Conservation (phyloP, 2,888 invertebrate species). For the Palloptera scutellata region DNA sequence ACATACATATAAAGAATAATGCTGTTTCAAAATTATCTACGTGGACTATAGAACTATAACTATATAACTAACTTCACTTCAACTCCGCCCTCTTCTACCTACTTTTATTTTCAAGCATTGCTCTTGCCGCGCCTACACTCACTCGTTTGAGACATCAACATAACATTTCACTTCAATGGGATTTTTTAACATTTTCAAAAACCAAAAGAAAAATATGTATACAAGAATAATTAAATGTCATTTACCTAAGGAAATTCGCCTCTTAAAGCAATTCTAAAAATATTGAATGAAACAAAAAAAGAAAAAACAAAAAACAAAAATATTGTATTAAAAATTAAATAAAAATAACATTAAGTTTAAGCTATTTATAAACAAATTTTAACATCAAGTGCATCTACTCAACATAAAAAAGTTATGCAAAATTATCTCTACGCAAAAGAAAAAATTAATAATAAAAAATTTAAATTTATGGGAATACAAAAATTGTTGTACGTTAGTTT, state of each 20-base stretch:
- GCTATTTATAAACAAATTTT: constrained; percentile 3
- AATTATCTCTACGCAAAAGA: neutral
- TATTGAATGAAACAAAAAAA: neutral
- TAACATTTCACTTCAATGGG: too few species aligned
- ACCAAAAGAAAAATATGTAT: too few species aligned
- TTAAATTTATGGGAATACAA: neutral
- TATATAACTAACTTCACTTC: too few species aligned
- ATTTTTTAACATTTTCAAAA: too few species aligned
- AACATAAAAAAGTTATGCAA: constrained; percentile 3
- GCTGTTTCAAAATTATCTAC: too few species aligned
- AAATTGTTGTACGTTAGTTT: neutral
- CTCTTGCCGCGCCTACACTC: too few species aligned
- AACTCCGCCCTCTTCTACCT: too few species aligned
- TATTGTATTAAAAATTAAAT: neutral
- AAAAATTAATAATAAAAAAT: neutral
- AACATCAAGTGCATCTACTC: neutral
- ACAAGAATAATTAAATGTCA: neutral
- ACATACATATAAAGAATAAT: too few species aligned
- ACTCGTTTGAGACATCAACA: too few species aligned
- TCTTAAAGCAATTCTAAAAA: constrained; percentile 60
- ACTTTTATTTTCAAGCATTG: too few species aligned
- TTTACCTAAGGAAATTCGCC: constrained; percentile 44
- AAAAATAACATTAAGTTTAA: neutral
- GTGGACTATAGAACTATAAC: too few species aligned
- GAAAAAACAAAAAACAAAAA: too few species aligned